phyloP scores from a whole-genome alignment of 1,140 invertebrate genomes.

The Diuraphis noxia region DNA sequence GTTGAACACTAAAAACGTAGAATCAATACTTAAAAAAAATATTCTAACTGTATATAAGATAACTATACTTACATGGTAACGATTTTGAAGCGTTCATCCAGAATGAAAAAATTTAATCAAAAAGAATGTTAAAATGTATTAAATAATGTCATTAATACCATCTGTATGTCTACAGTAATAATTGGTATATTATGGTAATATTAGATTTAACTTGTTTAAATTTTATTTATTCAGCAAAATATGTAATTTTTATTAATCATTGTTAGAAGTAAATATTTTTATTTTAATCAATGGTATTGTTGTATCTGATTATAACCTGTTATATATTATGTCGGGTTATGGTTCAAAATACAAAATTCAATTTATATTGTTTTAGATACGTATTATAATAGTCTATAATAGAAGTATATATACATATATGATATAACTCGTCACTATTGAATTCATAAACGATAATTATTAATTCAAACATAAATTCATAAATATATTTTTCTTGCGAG shows the following conservation, averaged over 20 bases:
- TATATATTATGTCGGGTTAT: neutral
- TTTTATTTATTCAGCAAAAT: no score
- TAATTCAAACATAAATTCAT: neutral
- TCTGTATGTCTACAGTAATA: no score
- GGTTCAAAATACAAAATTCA: no score
- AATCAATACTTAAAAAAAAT: neutral
- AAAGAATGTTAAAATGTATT: no score
- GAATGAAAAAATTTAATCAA: neutral
- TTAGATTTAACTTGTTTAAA: no score
- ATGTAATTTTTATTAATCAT: neutral
- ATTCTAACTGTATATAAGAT: no score
- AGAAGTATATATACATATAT: no score
- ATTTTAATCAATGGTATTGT: neutral
- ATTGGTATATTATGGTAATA: no score
- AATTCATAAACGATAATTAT: neutral
- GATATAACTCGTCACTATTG: neutral
- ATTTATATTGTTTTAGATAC: no score
- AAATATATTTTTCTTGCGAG: neutral
- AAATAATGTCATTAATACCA: no score
- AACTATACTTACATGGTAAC: no score
- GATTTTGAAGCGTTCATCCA: neutral
- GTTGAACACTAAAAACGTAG: neutral
- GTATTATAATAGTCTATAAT: no score
- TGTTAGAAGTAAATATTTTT: neutral
- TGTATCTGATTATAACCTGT: neutral